phyloP scores from a whole-genome alignment of 2,113 vertebrate genomes.

The Urocolius indicus region DNA sequence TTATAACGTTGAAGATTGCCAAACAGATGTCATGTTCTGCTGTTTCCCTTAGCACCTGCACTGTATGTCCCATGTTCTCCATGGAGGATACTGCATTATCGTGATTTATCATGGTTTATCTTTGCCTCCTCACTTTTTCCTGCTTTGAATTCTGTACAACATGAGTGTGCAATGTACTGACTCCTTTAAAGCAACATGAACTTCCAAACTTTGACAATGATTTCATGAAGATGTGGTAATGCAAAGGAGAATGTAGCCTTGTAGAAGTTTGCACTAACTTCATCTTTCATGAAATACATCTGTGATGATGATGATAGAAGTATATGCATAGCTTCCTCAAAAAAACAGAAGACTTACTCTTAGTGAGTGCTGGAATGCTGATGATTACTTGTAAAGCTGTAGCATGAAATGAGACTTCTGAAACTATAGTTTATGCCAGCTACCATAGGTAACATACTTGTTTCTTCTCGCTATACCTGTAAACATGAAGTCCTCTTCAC shows the following conservation, averaged over 20 bases:
- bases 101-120: not conserved
- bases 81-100: not conserved
- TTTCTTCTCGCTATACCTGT: not conserved
- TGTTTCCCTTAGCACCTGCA: not conserved
- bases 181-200: not conserved
- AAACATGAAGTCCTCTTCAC: not conserved
- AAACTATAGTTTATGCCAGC: not conserved
- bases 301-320: not conserved
- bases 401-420: not conserved
- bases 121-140: not conserved
- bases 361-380: not conserved
- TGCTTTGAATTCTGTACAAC: not conserved
- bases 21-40: not conserved
- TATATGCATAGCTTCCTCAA: not conserved
- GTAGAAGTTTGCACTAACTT: not conserved
- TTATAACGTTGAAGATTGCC: not conserved
- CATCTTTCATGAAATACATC: not conserved
- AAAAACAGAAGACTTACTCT: not conserved
- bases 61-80: not conserved
- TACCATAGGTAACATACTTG: not conserved
- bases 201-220: fast-evolving
- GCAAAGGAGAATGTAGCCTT: not conserved
- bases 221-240: not conserved
- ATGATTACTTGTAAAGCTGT: not conserved
- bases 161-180: not conserved